Conservation (phyloP, 2,888 invertebrate genomes). For the Plusia festucae region DNA sequence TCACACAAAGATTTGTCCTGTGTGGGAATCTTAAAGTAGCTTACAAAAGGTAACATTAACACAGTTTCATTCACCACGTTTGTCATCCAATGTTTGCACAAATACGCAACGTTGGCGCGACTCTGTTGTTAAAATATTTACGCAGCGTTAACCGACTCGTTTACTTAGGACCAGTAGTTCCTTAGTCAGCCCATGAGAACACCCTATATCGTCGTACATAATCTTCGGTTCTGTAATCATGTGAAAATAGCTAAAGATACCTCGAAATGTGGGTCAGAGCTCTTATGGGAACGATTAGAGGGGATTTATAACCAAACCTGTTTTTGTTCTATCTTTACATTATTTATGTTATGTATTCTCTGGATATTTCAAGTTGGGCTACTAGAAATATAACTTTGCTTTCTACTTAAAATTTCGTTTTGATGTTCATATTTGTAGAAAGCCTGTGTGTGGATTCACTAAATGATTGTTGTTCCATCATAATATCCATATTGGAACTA, state of each 20-base stretch:
- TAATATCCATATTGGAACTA: no score
- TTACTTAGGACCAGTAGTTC: conserved; percentile 79
- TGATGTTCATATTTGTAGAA: background rate
- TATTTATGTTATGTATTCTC: conserved; percentile 57
- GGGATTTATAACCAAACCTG: conserved; percentile 64
- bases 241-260: conserved; percentile 61
- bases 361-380: conserved; percentile 38
- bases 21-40: conserved; percentile 28
- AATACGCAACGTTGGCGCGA: conserved; percentile 46
- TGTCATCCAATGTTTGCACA: conserved; percentile 51
- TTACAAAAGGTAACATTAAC: conserved; percentile 43
- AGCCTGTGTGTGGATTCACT: no score
- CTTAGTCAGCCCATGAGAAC: conserved; percentile 69
- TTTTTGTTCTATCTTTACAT: conserved; percentile 59
- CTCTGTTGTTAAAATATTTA: conserved; percentile 75
- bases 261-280: conserved; percentile 59
- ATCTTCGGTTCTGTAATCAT: conserved; percentile 58
- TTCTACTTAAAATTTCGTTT: conserved; percentile 2
- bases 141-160: conserved; percentile 65
- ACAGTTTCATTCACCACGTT: conserved; percentile 48
- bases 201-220: conserved; percentile 56
- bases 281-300: conserved; percentile 61
- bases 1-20: no score
- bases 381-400: conserved; percentile 35
- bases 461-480: no score